Percentiles rank a stretch among this genome's conserved stretches.
phyloP scores from a whole-genome alignment of 2,113 vertebrate genomes.

The Capra hircus region DNA sequence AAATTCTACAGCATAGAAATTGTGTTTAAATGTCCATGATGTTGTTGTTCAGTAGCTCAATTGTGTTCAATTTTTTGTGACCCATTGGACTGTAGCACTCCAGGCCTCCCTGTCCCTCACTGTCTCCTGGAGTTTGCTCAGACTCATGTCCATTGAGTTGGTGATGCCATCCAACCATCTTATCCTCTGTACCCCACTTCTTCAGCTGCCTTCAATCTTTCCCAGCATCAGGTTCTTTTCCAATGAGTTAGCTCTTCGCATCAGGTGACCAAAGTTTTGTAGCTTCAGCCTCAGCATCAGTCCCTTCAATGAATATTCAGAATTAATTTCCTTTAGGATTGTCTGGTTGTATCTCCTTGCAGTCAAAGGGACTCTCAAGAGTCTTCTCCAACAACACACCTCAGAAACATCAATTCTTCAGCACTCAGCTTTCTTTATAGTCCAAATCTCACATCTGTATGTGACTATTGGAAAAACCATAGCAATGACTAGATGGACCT shows the following conservation, averaged over 20 bases:
- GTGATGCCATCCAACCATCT: background rate
- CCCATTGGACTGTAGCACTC: background rate
- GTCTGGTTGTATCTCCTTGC: background rate
- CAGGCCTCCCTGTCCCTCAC: background rate
- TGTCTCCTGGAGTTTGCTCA: background rate
- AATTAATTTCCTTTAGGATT: background rate
- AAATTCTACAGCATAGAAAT: slow-evolving; percentile 2
- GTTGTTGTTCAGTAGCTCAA: background rate
- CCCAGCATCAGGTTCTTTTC: background rate
- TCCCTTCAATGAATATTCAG: background rate
- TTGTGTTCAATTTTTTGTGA: background rate
- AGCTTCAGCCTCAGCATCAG: background rate
- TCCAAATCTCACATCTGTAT: background rate
- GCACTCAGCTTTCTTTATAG: background rate
- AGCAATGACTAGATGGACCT: background rate
- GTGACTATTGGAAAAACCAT: background rate
- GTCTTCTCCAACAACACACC: background rate
- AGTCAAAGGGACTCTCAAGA: background rate
- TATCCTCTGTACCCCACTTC: background rate
- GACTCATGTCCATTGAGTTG: background rate
- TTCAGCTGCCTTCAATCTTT: background rate
- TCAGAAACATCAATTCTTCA: background rate
- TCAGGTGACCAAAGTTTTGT: background rate
- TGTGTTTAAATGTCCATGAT: background rate
- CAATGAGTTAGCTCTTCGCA: background rate